phyloP scores from a whole-genome alignment of 2,888 invertebrate species.

The Diloba caeruleocephala region DNA sequence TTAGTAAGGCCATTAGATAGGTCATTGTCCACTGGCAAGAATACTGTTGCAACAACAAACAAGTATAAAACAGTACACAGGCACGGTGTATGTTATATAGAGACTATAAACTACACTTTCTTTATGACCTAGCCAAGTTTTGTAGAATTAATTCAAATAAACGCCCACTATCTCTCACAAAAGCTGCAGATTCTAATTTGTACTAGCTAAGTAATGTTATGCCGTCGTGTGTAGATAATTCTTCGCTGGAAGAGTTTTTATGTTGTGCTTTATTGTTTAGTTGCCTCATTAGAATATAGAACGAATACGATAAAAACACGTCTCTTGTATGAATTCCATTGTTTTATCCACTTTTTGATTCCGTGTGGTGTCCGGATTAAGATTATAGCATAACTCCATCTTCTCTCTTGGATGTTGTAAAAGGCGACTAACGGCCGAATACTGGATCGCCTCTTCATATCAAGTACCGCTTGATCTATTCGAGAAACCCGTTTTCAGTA shows the following conservation, averaged over 20 bases:
- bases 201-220: slow-evolving; percentile 4
- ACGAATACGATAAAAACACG: too few species aligned
- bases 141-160: slow-evolving; percentile 17
- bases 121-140: not conserved
- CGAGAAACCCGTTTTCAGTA: too few species aligned
- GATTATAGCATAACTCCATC: too few species aligned
- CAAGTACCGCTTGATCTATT: too few species aligned
- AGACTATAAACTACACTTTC: not conserved
- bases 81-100: not conserved
- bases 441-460: too few species aligned
- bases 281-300: too few species aligned
- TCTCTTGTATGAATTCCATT: too few species aligned
- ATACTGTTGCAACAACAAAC: not conserved
- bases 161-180: slow-evolving; percentile 11
- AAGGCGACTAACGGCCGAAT: too few species aligned
- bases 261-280: not conserved
- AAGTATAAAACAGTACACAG: not conserved
- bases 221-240: slow-evolving; percentile 1
- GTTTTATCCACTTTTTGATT: too few species aligned
- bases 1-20: not conserved
- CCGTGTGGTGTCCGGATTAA: too few species aligned
- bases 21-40: not conserved
- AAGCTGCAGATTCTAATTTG: slow-evolving; percentile 21
- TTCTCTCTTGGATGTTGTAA: too few species aligned
- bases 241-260: not conserved